Conservation (phyloP, 2,888 invertebrate species). For the Arge pagana region DNA sequence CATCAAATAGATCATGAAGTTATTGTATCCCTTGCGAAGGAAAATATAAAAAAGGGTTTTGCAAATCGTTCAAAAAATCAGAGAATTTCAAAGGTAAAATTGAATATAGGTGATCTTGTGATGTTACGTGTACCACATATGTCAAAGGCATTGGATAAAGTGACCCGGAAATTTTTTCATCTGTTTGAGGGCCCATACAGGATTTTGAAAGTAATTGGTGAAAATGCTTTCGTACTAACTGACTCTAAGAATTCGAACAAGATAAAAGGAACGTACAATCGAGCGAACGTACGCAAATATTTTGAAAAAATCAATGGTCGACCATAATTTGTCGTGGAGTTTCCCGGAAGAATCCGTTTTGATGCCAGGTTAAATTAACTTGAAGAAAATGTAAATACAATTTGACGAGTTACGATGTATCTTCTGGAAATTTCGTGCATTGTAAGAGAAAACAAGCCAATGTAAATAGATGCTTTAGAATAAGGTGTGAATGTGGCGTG, state of each 20-base stretch:
- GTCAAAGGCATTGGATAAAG: neutral
- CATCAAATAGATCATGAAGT: too few relatives aligned
- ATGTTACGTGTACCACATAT: neutral
- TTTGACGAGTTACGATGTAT: too few relatives aligned
- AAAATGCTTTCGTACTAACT: neutral
- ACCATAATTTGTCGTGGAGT: too few relatives aligned
- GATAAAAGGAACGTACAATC: constrained; percentile 4
- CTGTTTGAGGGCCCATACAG: neutral
- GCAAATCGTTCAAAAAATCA: neutral
- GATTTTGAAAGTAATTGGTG: neutral
- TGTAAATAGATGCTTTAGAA: too few relatives aligned
- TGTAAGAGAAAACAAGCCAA: too few relatives aligned
- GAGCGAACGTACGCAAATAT: neutral
- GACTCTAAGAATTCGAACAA: neutral
- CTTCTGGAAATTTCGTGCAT: too few relatives aligned
- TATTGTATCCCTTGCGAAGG: too few relatives aligned
- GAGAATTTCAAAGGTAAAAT: neutral
- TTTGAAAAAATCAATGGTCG: too few relatives aligned
- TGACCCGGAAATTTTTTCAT: constrained; percentile 4
- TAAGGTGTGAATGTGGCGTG: too few relatives aligned
- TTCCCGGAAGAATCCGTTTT: too few relatives aligned
- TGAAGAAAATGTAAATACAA: too few relatives aligned
- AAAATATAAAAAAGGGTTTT: neutral
- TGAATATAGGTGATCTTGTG: neutral
- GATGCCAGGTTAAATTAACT: too few relatives aligned